Evolutionary conservation across 2,888 invertebrate species (phyloP).

Genomic region (Griposia aprilina): DNA sequence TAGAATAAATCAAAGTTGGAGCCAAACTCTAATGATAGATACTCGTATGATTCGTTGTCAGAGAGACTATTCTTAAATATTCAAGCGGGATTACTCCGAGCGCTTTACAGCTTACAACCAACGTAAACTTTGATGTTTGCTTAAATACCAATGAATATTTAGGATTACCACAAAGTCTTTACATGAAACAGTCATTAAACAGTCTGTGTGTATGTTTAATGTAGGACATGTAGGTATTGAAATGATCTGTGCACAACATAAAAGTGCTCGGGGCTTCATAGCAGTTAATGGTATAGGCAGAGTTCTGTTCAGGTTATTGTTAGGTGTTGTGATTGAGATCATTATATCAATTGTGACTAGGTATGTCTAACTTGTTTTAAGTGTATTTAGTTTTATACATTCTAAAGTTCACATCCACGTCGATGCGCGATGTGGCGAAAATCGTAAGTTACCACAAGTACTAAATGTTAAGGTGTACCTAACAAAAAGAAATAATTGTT

Average conservation of each 20-base stretch:
- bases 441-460: background rate
- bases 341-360: background rate
- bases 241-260: slow-evolving; percentile 27
- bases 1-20: too few species aligned
- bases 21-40: background rate
- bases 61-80: slow-evolving; percentile 19
- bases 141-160: slow-evolving; percentile 63
- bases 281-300: background rate
- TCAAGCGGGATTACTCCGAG: slow-evolving; percentile 27
- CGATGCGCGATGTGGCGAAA: too few species aligned
- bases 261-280: background rate
- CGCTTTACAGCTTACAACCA: slow-evolving; percentile 47
- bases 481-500: background rate
- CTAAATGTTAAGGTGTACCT: background rate
- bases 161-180: slow-evolving; percentile 48
- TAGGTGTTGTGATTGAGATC: background rate
- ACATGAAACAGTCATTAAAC: slow-evolving; percentile 50
- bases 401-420: background rate
- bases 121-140: slow-evolving; percentile 63
- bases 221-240: slow-evolving; percentile 19
- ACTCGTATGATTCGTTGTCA: slow-evolving; percentile 5
- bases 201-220: slow-evolving; percentile 18
- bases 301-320: background rate
- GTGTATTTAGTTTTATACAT: background rate
- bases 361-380: background rate